Conservation (phyloP, 2,888 invertebrate species). For the Eupithecia insigniata region DNA sequence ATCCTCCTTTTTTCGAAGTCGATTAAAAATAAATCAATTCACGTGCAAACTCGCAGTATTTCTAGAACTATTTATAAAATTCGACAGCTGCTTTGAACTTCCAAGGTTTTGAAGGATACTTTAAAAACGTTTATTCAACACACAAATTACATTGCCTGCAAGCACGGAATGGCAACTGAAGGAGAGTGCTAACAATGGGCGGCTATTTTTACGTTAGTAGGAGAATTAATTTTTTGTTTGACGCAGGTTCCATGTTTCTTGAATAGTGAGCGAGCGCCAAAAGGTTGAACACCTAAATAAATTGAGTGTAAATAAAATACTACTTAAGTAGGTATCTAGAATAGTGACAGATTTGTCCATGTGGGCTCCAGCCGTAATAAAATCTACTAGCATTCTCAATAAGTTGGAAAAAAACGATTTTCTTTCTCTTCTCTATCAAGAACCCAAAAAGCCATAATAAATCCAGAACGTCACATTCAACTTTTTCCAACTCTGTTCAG, state of each 20-base stretch:
- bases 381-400: background rate
- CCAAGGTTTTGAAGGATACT: background rate
- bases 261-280: too few relatives aligned
- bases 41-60: slow-evolving; percentile 1
- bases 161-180: background rate
- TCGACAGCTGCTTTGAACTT: background rate
- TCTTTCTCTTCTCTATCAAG: background rate
- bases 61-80: background rate
- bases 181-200: background rate
- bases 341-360: background rate
- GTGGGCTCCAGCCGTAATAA: background rate
- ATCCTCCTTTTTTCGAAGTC: background rate
- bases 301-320: background rate
- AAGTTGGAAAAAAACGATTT: too few relatives aligned
- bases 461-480: background rate
- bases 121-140: slow-evolving; percentile 2
- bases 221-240: background rate
- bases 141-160: background rate
- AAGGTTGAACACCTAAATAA: background rate
- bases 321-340: background rate
- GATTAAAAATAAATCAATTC: background rate
- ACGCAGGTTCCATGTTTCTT: background rate
- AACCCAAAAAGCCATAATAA: background rate
- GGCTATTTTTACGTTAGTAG: background rate
- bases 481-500: background rate